phyloP scores from a whole-genome alignment of 2,888 invertebrate genomes.

The Mesorhabditis spiculigera region DNA sequence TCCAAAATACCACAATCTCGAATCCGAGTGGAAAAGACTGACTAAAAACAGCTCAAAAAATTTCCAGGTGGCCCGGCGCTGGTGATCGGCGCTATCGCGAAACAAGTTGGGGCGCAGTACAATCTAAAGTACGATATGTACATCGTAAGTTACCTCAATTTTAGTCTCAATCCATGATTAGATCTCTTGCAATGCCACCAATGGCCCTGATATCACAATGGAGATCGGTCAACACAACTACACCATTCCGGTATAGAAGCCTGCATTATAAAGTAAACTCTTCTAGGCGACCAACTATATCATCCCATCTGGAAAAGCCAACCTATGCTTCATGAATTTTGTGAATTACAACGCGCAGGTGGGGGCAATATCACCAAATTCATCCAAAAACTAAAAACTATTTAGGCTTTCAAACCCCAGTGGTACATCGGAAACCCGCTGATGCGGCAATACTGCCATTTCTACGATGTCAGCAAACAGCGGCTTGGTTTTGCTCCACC shows the following conservation, averaged over 20 bases:
- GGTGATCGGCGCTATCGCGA: background rate
- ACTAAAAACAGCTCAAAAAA: no score
- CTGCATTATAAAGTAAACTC: background rate
- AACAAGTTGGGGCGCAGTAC: background rate
- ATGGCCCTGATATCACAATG: background rate
- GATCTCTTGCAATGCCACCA: conserved; percentile 2
- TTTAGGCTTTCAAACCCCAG: conserved; percentile 4
- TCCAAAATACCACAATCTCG: no score
- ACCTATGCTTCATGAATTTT: conserved; percentile 4
- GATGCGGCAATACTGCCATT: conserved; percentile 4
- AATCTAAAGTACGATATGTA: background rate
- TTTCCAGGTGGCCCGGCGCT: background rate
- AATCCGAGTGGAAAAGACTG: no score
- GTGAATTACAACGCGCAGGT: conserved; percentile 4
- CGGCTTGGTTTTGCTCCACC: background rate
- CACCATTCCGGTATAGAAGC: background rate
- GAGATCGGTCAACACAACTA: background rate
- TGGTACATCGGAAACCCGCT: conserved; percentile 3
- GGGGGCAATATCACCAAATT: background rate
- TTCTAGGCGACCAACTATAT: background rate
- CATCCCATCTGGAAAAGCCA: conserved; percentile 2
- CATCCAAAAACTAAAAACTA: background rate
- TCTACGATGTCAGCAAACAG: conserved; percentile 2
- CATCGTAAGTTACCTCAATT: background rate
- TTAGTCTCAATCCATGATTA: background rate